Percentiles rank a stretch among this genome's conserved stretches.
phyloP scores from a whole-genome alignment of 2,888 invertebrate species.

The Eupithecia exiguata region DNA sequence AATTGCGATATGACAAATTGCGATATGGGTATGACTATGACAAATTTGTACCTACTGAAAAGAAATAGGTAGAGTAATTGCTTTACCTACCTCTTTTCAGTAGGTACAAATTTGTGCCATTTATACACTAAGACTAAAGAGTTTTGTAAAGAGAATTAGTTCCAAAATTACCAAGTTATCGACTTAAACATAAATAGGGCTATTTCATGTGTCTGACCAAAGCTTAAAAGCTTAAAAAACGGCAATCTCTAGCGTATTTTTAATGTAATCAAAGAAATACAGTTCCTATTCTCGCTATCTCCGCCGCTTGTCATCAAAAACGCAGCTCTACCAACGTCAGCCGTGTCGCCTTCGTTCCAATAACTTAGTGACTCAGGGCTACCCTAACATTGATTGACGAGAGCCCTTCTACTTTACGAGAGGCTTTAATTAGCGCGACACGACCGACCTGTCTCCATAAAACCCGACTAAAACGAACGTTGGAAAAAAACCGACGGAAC shows the following conservation, averaged over 20 bases:
- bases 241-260: neutral
- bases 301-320: constrained; percentile 13
- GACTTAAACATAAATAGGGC: too few relatives aligned
- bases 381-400: constrained; percentile 75
- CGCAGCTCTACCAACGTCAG: constrained; percentile 24
- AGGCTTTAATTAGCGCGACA: constrained; percentile 74
- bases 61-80: neutral
- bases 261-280: neutral
- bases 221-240: neutral
- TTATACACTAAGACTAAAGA: neutral
- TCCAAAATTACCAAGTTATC: neutral
- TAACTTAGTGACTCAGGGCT: constrained; percentile 62
- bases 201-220: neutral
- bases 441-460: constrained; percentile 64
- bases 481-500: constrained; percentile 27
- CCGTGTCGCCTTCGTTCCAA: constrained; percentile 52
- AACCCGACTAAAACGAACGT: constrained; percentile 45
- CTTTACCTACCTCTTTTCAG: too few relatives aligned
- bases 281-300: neutral
- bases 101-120: neutral
- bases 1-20: too few relatives aligned
- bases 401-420: constrained; percentile 71
- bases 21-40: constrained; percentile 6
- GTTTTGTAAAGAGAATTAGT: neutral
- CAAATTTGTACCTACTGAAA: constrained; percentile 6